These are phyloP conservation scores for Tridacna crocea DNA, from an alignment of 2,888 invertebrate species.

Conservation along the genomic window DNA sequence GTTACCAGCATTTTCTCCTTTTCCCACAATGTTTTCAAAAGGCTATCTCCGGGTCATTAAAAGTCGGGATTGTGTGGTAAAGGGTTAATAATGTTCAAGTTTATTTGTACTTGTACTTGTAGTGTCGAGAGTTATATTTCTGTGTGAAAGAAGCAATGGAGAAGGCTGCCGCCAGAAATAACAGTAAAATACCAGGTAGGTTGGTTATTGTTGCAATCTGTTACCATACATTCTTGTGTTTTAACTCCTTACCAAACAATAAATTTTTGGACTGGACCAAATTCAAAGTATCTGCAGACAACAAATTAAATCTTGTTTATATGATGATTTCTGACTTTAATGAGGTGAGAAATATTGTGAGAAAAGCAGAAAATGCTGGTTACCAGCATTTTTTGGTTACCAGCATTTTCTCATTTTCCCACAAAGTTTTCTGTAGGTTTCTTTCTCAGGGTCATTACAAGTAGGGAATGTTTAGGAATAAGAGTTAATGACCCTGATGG, in stretches of 20 bases:
- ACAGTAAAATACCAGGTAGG: slow-evolving; percentile 85
- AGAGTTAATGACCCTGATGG: neutral
- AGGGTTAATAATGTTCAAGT: no score
- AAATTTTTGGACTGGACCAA: no score
- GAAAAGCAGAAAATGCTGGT: neutral
- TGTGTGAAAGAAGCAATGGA: slow-evolving; percentile 99
- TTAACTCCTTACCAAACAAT: neutral
- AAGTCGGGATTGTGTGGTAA: no score
- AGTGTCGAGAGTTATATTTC: slow-evolving; percentile 99
- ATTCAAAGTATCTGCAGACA: neutral
- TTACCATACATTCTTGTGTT: neutral
- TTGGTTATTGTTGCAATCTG: slow-evolving; percentile 1
- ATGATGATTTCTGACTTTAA: neutral
- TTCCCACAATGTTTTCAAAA: no score
- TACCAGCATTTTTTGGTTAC: no score
- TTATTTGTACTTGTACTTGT: slow-evolving; percentile 1
- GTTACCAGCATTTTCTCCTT: no score
- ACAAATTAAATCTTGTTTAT: neutral
- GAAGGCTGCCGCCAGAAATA: slow-evolving; percentile 89
- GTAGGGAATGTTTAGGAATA: neutral
- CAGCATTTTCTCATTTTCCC: neutral
- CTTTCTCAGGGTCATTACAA: neutral
- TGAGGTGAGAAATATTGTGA: neutral
- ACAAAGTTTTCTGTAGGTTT: neutral
- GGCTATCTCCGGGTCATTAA: no score